Conservation (phyloP, 2,113 vertebrate genomes). For the Etheostoma cragini region DNA sequence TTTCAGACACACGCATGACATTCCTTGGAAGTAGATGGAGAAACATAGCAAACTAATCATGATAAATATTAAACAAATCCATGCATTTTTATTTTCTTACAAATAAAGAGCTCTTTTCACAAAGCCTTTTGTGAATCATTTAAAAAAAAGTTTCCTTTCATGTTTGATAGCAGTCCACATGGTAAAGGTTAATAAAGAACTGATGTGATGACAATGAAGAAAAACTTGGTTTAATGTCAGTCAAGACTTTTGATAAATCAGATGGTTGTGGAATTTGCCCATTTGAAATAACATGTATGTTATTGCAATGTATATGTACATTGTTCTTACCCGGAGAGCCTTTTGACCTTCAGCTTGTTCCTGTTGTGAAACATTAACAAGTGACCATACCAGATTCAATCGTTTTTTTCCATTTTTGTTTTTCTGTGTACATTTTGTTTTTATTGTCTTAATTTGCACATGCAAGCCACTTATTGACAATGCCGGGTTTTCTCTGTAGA, state of each 20-base stretch:
- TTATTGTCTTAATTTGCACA: neutral
- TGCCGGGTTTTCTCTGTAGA: neutral
- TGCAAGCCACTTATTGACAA: neutral
- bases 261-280: neutral
- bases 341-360: neutral
- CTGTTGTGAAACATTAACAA: neutral
- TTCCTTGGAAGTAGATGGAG: neutral
- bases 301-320: neutral
- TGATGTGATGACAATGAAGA: slow-evolving; percentile 23
- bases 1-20: neutral
- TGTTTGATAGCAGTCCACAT: neutral
- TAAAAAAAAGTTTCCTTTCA: neutral
- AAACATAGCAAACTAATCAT: no score
- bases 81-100: no score
- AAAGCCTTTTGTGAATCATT: neutral
- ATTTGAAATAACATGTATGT: neutral
- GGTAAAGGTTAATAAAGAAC: slow-evolving; percentile 1
- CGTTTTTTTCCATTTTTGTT: neutral
- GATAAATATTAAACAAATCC: no score
- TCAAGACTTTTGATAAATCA: neutral
- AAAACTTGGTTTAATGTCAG: neutral
- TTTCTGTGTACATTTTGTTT: neutral
- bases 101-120: no score
- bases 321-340: neutral
- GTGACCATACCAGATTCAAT: neutral